Base-by-base conservation (phyloP, 2,888 invertebrate species). In the Amphipyra berbera region DNA sequence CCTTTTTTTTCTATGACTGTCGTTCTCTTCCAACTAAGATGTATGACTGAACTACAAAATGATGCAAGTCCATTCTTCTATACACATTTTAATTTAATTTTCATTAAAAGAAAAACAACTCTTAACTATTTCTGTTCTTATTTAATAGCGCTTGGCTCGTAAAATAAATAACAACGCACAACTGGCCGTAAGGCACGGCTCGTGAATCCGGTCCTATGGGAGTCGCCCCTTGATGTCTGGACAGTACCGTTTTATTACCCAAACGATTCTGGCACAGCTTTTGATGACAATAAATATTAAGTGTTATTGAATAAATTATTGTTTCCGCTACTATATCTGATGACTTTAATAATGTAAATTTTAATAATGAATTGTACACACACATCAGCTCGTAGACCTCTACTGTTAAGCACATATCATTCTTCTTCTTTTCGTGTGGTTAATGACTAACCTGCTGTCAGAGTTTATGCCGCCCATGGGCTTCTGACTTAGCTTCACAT, bases 71-170 rank as follows among this genome's bases (percentile, higher is more conserved):
- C 0, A 30, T 48, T 48, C 6, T 30, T 35, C 8, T 35, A 8
- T 21, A 21, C 7, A 67, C 0, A 47, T 9, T 33, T 30, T 12
- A 41, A 33, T 59, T 38, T 52, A 47, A 8, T 38, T 15, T 21
- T 21, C 21, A 21, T 21, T 21, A 21, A 21, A 21, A 21, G 21
- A 21, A 45, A 41, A 15, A 41, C 0, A 35, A 14, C 27, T 9
- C 15, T 45, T 21, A 9, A 14, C 41, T 21, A 15, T 35, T 65
- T 47, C 44, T 62, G 53, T 65, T 54, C 37, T 57, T 54, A 46
- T 76, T 79, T 74, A 76, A 82, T 75, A 71, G 76, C 62, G 52
- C 57, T 66, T 45, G n/a, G 60, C 53, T 73, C 68, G 42, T 82
- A 78, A 82, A 82, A 69, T 71, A 61, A 62, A 61, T 56, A 58